phyloP scores from a whole-genome alignment of 2,888 invertebrate species.

The Xestia c-nigrum region DNA sequence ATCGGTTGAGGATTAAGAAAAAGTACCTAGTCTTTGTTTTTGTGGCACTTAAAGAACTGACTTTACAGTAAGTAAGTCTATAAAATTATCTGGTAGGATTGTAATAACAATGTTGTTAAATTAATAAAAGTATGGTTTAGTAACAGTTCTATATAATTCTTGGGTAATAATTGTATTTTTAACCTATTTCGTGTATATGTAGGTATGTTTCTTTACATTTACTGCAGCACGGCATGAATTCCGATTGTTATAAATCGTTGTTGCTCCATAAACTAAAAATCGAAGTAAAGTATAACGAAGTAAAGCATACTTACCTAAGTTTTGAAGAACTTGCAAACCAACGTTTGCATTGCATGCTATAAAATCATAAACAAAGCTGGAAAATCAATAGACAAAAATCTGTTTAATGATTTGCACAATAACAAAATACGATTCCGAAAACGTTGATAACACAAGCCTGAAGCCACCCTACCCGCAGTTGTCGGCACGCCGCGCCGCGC shows the following conservation, averaged over 20 bases:
- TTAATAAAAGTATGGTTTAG: background rate
- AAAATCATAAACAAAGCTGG: slow-evolving; percentile 46
- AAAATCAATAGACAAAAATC: slow-evolving; percentile 68
- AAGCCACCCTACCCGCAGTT: slow-evolving; percentile 70
- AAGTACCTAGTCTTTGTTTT: background rate
- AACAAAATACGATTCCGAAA: slow-evolving; percentile 72
- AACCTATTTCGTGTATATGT: slow-evolving; percentile 17
- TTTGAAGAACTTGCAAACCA: slow-evolving; percentile 30
- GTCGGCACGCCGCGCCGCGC: slow-evolving; percentile 65
- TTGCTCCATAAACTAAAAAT: slow-evolving; percentile 27
- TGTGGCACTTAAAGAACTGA: background rate
- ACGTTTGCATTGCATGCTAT: slow-evolving; percentile 20
- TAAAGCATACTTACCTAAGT: slow-evolving; percentile 24
- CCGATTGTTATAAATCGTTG: slow-evolving; percentile 22
- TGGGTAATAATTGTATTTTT: slow-evolving; percentile 19
- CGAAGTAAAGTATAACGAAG: no score
- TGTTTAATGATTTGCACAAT: slow-evolving; percentile 74
- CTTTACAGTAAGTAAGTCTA: background rate
- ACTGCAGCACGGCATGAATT: slow-evolving; percentile 29
- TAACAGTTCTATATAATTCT: background rate
- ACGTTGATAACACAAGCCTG: slow-evolving; percentile 75
- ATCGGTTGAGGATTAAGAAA: background rate
- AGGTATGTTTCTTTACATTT: slow-evolving; percentile 15
- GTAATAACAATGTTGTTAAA: slow-evolving; percentile 1
- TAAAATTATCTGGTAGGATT: background rate